Conservation (phyloP, 2,888 invertebrate species). For the Amphipoea oculea region DNA sequence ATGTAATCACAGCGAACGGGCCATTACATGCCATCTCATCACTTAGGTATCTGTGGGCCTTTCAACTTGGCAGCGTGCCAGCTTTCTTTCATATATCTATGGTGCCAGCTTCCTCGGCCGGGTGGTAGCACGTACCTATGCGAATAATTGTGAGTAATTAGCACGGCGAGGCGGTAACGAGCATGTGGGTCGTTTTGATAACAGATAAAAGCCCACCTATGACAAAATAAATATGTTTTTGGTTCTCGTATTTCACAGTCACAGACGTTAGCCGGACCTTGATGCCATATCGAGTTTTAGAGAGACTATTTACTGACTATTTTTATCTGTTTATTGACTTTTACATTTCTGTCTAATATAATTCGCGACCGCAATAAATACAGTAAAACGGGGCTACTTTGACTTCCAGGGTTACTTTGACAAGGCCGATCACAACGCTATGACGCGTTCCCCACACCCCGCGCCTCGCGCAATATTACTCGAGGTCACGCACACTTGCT, state of each 20-base stretch:
- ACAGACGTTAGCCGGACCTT: no score
- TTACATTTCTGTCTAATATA: not conserved
- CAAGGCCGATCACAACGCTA: no score
- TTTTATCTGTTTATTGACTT: no score
- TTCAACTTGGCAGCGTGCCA: conserved; percentile 54
- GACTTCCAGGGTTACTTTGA: no score
- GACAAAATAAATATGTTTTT: conserved; percentile 11
- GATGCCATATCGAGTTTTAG: not conserved
- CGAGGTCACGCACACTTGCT: no score
- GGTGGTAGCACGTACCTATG: conserved; percentile 39
- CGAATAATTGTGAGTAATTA: conserved; percentile 57
- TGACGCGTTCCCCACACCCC: no score
- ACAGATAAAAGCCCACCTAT: conserved; percentile 32
- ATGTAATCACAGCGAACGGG: conserved; percentile 46
- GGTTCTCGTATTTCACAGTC: not conserved
- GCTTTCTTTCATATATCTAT: not conserved
- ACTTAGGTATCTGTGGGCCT: conserved; percentile 49
- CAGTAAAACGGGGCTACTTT: no score
- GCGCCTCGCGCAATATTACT: no score
- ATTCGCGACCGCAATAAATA: no score
- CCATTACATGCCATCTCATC: conserved; percentile 61
- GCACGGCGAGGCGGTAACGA: conserved; percentile 29
- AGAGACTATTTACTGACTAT: no score
- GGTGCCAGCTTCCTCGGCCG: conserved; percentile 34
- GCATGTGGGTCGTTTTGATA: conserved; percentile 36